These are phyloP conservation scores for Sycon ciliatum DNA, from an alignment of 37 sponge, comb jelly and placozoan species.

Conservation along the genomic window DNA sequence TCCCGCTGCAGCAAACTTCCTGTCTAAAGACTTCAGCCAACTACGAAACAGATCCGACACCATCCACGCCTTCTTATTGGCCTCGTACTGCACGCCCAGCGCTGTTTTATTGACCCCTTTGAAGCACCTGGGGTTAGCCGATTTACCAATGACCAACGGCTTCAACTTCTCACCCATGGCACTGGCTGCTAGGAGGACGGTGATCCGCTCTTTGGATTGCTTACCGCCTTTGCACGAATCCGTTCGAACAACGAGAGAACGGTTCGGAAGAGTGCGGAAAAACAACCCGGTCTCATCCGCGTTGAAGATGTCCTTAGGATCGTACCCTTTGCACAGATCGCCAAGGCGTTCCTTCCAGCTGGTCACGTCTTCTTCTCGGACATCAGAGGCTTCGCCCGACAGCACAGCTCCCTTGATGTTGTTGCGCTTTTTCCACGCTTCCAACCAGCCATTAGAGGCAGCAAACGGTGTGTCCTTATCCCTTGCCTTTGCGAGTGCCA, in stretches of 20 bases:
- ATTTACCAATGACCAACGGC: slow-evolving; percentile 30
- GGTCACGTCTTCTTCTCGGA: not conserved
- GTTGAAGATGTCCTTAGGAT: slow-evolving; percentile 23
- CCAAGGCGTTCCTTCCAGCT: slow-evolving; percentile 6
- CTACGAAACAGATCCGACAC: not conserved
- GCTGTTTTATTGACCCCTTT: slow-evolving; percentile 17
- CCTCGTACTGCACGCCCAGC: not conserved
- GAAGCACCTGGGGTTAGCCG: slow-evolving; percentile 1
- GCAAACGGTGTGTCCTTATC: no score
- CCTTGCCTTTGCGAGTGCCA: no score
- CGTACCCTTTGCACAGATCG: slow-evolving; percentile 14
- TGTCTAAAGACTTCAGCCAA: not conserved
- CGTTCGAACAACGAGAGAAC: slow-evolving; percentile 27
- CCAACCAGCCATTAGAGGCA: slow-evolving; percentile 31
- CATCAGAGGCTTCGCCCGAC: slow-evolving; percentile 28
- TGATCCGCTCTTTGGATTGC: slow-evolving; percentile 23
- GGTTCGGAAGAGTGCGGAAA: slow-evolving; percentile 29
- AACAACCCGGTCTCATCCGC: slow-evolving; percentile 36
- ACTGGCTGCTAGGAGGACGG: slow-evolving; percentile 18
- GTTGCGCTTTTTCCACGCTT: slow-evolving; percentile 15
- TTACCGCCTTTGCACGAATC: slow-evolving; percentile 1
- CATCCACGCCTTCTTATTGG: slow-evolving; percentile 10
- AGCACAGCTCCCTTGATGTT: not conserved
- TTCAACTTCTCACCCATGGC: slow-evolving; percentile 23
- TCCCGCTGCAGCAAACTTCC: not conserved